A percentile compares a stretch with the other conserved stretches of the same genome.
Conservation (phyloP, 2,113 vertebrate species). For the Zosterops japonicus region DNA sequence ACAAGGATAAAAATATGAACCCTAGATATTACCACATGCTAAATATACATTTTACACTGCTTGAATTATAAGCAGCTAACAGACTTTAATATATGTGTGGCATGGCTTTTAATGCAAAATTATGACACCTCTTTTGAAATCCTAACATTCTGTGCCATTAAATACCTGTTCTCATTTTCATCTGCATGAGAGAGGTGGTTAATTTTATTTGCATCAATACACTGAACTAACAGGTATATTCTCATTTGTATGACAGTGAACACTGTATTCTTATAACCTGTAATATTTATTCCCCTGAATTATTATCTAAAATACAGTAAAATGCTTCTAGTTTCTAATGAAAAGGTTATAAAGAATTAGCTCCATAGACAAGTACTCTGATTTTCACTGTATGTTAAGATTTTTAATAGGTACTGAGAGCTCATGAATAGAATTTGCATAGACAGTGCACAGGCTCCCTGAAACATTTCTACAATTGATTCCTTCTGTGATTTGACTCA, state of each 20-base stretch:
- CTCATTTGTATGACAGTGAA: neutral
- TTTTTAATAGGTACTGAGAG: neutral
- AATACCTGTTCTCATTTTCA: neutral
- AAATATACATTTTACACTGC: neutral
- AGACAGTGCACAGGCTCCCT: neutral
- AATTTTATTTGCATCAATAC: neutral
- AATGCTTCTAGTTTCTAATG: neutral
- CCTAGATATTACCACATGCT: neutral
- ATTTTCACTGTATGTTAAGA: neutral
- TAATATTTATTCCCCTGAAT: neutral
- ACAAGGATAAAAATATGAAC: neutral
- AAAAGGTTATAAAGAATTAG: neutral
- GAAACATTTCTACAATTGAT: neutral
- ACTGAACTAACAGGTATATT: neutral
- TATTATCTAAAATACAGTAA: neutral
- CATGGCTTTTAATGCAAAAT: neutral
- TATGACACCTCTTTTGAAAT: neutral
- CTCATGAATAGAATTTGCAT: neutral
- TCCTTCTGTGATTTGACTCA: neutral
- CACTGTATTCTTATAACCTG: neutral
- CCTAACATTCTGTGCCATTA: neutral
- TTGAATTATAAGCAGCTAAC: neutral
- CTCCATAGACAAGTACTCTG: neutral
- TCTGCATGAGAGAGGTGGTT: neutral
- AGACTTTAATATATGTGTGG: neutral